These are phyloP conservation scores for Aspidapion aeneum DNA, from an alignment of 2,888 invertebrate genomes.

Conservation along the genomic window DNA sequence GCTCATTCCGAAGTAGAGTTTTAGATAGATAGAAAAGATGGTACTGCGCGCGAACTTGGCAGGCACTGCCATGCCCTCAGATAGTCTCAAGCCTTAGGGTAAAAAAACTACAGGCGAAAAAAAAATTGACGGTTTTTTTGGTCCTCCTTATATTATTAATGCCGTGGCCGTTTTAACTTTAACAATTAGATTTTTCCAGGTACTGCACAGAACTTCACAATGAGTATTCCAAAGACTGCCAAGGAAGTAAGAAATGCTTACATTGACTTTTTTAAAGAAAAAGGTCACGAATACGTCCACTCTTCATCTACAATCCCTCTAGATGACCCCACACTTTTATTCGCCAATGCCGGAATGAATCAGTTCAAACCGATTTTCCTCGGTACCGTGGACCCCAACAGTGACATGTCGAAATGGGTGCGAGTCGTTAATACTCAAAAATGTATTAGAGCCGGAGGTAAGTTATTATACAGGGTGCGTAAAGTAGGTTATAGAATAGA, in stretches of 20 bases:
- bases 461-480: neutral
- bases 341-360: constrained; percentile 99
- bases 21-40: too few species aligned
- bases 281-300: constrained; percentile 91
- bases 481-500: too few species aligned
- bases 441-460: constrained; percentile 81
- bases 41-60: too few species aligned
- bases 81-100: too few species aligned
- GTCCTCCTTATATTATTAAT: too few species aligned
- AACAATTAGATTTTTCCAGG: too few species aligned
- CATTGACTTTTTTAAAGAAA: constrained; percentile 85
- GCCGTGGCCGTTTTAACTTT: too few species aligned
- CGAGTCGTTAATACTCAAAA: constrained; percentile 96
- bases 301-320: constrained; percentile 96
- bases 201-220: too few species aligned
- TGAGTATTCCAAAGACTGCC: constrained; percentile 54
- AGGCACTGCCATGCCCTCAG: too few species aligned
- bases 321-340: constrained; percentile 96
- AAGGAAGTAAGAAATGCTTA: constrained; percentile 81
- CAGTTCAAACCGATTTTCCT: constrained; percentile 99
- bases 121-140: too few species aligned
- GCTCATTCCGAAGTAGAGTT: too few species aligned
- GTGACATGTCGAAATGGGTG: constrained; percentile 87
- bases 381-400: constrained; percentile 93
- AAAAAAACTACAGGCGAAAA: too few species aligned